A percentile compares a stretch with the other conserved stretches of the same genome.
Evolutionary conservation across 2,113 vertebrate species (phyloP).

Genomic region (Planiliza haematocheilus): DNA sequence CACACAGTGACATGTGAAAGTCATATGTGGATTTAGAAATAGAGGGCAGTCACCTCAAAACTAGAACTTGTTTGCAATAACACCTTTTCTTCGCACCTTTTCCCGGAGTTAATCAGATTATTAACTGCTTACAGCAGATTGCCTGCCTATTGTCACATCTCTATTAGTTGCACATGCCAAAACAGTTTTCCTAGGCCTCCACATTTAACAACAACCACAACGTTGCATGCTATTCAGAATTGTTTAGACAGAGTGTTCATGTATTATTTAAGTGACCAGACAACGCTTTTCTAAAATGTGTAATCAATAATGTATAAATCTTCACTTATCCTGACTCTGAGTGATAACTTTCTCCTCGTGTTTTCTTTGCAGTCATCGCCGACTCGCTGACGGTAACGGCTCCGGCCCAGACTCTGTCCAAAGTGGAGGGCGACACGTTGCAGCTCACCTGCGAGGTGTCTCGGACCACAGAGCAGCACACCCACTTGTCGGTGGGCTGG

Average conservation of each 20-base stretch:
- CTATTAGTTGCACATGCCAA: slow-evolving; percentile 15
- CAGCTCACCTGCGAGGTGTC: slow-evolving; percentile 93
- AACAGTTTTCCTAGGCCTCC: background rate
- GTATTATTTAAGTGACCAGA: background rate
- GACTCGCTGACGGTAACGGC: slow-evolving; percentile 89
- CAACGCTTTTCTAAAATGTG: background rate
- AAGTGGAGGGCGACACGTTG: slow-evolving; percentile 92
- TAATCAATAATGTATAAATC: background rate
- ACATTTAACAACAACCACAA: background rate
- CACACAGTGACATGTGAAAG: slow-evolving; percentile 45
- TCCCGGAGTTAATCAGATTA: slow-evolving; percentile 43
- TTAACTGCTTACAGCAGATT: slow-evolving; percentile 12
- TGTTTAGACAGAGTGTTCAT: background rate
- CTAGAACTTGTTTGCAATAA: slow-evolving; percentile 38
- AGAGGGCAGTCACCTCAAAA: slow-evolving; percentile 45
- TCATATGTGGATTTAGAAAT: slow-evolving; percentile 53
- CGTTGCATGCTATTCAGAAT: background rate
- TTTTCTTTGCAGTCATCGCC: slow-evolving; percentile 88
- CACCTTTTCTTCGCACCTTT: slow-evolving; percentile 18
- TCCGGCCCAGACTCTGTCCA: slow-evolving; percentile 88
- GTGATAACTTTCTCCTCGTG: slow-evolving; percentile 21
- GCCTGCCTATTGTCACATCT: slow-evolving; percentile 36
- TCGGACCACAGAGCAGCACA: slow-evolving; percentile 90
- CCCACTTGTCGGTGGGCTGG: slow-evolving; percentile 94
- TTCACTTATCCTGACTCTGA: background rate